phyloP scores from a whole-genome alignment of 2,113 vertebrate species.

The Dermatemys mawii region DNA sequence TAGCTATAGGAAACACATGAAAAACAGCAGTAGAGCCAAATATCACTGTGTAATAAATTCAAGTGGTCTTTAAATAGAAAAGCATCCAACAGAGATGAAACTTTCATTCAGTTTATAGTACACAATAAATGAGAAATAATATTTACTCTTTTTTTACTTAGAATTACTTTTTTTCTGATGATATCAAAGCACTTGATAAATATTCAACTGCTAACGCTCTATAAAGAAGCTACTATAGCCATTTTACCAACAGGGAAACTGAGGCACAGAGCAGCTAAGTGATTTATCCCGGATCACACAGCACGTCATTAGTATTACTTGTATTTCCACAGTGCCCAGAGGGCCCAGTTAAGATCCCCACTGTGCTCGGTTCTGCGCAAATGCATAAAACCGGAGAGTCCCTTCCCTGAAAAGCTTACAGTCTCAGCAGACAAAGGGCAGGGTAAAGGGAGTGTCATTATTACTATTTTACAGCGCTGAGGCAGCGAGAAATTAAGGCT shows the following conservation, averaged over 20 bases:
- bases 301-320: background rate
- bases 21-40: accelerated
- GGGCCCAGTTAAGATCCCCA: background rate
- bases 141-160: background rate
- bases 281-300: background rate
- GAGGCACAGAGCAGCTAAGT: background rate
- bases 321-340: background rate
- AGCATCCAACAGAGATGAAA: background rate
- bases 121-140: background rate
- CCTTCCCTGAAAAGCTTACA: background rate
- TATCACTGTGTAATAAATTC: accelerated
- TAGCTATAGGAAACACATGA: background rate
- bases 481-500: background rate
- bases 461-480: background rate
- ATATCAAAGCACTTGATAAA: background rate
- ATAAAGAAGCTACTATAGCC: background rate
- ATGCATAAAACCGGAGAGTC: background rate
- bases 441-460: background rate
- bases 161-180: background rate
- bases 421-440: background rate
- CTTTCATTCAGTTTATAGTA: background rate
- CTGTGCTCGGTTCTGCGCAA: background rate
- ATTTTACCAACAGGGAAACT: background rate
- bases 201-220: background rate
- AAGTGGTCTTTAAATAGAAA: background rate